Evolutionary conservation across 2,113 vertebrate species (phyloP).

Genomic region (Conger conger): DNA sequence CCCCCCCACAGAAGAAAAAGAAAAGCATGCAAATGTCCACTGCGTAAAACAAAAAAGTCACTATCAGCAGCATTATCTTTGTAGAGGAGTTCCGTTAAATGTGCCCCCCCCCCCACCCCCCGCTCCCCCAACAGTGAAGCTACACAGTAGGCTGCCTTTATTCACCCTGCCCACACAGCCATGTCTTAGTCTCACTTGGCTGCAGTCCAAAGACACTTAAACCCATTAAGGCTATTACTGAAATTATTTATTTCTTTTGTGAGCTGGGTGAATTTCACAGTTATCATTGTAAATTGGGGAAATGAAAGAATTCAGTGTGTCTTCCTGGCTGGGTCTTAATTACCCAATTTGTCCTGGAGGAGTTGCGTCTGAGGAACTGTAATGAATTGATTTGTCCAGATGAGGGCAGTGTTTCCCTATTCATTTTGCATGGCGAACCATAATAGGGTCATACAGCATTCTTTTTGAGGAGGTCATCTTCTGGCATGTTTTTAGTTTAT

Average conservation of each 20-base stretch:
- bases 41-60: conserved; percentile 44
- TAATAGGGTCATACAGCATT: not conserved
- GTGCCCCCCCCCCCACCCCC: conserved; percentile 46
- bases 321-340: conserved; percentile 74
- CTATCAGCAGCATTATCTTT: conserved; percentile 66
- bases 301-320: conserved; percentile 64
- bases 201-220: conserved; percentile 77
- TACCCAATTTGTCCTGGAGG: conserved; percentile 68
- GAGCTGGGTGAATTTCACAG: conserved; percentile 81
- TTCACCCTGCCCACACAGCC: conserved; percentile 60
- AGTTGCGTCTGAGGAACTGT: conserved; percentile 41
- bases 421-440: conserved; percentile 16
- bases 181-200: conserved; percentile 72
- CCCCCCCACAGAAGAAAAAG: conserved; percentile 44
- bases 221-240: conserved; percentile 81
- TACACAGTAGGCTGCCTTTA: conserved; percentile 42
- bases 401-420: conserved; percentile 85
- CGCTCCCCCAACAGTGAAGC: conserved; percentile 45
- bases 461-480: not conserved
- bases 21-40: conserved; percentile 64
- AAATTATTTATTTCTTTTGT: conserved; percentile 83
- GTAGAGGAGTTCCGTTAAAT: conserved; percentile 62
- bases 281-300: conserved; percentile 69
- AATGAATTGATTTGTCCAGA: conserved; percentile 69
- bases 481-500: conserved; percentile 5